Percentiles rank a stretch among this genome's conserved stretches.
phyloP scores from a whole-genome alignment of 2,113 vertebrate species.

The Hydrolagus affinis region DNA sequence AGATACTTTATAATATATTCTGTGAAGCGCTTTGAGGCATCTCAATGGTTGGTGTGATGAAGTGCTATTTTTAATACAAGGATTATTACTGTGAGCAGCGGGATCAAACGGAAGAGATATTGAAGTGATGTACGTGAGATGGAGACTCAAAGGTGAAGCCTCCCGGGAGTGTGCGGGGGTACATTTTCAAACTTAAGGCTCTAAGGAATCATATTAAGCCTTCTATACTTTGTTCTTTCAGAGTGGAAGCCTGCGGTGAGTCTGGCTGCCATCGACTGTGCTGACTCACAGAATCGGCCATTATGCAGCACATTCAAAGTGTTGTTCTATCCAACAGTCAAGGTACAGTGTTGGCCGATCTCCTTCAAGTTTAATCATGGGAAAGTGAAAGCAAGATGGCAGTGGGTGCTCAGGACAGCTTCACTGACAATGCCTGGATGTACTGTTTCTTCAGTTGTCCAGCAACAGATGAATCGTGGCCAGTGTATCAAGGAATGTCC shows the following conservation, averaged over 20 bases:
- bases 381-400: neutral
- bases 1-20: too few relatives aligned
- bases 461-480: neutral
- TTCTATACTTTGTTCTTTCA: conserved; percentile 35
- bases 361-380: neutral
- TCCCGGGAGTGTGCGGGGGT: neutral
- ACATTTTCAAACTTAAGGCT: too few relatives aligned
- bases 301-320: conserved; percentile 47
- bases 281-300: conserved; percentile 40
- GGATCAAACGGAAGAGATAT: too few relatives aligned
- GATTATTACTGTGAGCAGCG: too few relatives aligned
- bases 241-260: conserved; percentile 62
- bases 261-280: conserved; percentile 59
- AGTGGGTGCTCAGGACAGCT: neutral
- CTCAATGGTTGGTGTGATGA: too few relatives aligned
- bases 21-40: too few relatives aligned
- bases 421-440: neutral
- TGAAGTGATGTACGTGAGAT: too few relatives aligned
- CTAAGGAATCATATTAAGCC: too few relatives aligned
- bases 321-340: conserved; percentile 52
- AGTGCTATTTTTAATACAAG: too few relatives aligned
- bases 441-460: neutral
- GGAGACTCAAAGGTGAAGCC: neutral
- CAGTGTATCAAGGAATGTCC: neutral
- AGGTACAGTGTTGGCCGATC: conserved; percentile 40